These are phyloP conservation scores for Planococcus citri DNA, from an alignment of 1,140 invertebrate genomes.

Conservation along the genomic window DNA sequence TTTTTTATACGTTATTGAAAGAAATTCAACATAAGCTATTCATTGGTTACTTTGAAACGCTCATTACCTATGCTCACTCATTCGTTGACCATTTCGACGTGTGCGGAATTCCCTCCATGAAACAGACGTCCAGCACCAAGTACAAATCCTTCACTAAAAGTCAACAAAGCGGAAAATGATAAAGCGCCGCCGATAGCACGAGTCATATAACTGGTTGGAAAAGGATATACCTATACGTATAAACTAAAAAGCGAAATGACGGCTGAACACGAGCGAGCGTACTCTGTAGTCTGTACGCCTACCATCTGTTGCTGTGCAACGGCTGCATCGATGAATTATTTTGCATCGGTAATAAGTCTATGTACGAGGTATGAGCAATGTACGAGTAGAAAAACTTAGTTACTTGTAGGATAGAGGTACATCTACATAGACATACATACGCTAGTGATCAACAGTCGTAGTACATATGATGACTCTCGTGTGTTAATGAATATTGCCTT, in stretches of 20 bases:
- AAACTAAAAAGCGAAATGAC: not conserved
- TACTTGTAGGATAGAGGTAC: too few species aligned
- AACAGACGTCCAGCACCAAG: not conserved
- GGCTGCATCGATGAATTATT: not conserved
- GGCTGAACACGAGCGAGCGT: not conserved
- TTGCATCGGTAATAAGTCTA: not conserved
- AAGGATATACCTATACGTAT: too few species aligned
- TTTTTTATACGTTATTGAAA: too few species aligned
- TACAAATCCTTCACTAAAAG: not conserved
- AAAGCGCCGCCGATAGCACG: not conserved
- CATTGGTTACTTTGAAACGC: not conserved
- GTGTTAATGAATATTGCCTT: too few species aligned
- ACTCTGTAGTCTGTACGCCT: too few species aligned
- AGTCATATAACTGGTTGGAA: not conserved
- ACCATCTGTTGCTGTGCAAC: conserved; percentile 5
- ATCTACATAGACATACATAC: too few species aligned
- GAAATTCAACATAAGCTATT: too few species aligned
- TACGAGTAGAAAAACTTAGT: too few species aligned
- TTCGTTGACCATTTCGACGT: not conserved
- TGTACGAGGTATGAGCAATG: too few species aligned
- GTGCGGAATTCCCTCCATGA: not conserved
- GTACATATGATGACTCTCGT: too few species aligned
- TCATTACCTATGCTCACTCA: not conserved
- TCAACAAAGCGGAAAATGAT: not conserved
- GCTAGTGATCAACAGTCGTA: too few species aligned